Evolutionary conservation across 2,113 vertebrate species (phyloP), one percentile per base, ranked within the genome.

Genomic region (Lasiurus cinereus): DNA sequence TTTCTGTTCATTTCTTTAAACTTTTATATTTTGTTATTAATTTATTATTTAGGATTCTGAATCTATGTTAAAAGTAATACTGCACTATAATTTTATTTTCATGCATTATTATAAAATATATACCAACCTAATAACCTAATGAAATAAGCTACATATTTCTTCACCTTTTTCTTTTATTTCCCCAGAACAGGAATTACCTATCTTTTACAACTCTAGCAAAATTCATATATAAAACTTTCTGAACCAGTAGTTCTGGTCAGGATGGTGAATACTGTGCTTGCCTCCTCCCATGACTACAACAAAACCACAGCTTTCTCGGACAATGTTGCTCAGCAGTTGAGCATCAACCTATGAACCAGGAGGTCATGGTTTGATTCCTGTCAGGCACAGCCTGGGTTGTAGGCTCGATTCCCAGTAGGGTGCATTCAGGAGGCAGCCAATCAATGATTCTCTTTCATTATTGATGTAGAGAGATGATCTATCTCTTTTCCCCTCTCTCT

Each of bases 1-100:
- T 66, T 85, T 54, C 89, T 80, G 18, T 59, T 89, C 10, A 56
- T 91, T 80, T 84, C 18, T 85, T 77, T 80, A 59, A 72, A 78
- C 29, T 21, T 50, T 22, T 83, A 3, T 29, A 78, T 87, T 78
- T 93, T 84, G 19, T 69, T 84, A 21, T 27, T 74, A 59, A 73
- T 56, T 76, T 64, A 76, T 88, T 70, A 77, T 50, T 94, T 56
- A 16, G 70, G 56, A 27, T 62, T 62, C 59, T 62, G 59, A 62
- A 62, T 70, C 12, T 43, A 50, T 70, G 24, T 64, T 85, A 31
- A 72, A 22, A 91, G 82, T 66, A 82, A 85, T 27, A 15, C 7
- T 10, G 2, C 2, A 27, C 3, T 78, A 29, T 43, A 91, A 64
- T 83, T 91, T 85, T 91, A 70, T 72, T 84, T 72, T 29, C 5